A percentile compares a stretch with the other conserved stretches of the same genome.
These are phyloP conservation scores for Tethya wilhelma DNA, from an alignment of 37 sponge, comb jelly and placozoan genomes.

Conservation along the genomic window DNA sequence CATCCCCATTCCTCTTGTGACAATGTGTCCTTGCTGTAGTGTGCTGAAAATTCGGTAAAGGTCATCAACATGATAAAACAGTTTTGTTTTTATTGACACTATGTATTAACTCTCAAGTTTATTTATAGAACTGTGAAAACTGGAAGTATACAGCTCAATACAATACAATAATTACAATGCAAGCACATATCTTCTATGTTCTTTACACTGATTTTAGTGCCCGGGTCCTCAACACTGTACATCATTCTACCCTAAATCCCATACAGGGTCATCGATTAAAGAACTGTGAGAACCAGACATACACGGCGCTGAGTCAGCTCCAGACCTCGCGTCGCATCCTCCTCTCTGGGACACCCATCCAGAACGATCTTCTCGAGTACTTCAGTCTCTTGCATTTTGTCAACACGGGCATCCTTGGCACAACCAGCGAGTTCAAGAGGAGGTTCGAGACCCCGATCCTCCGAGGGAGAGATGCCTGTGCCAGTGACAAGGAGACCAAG, in stretches of 20 bases:
- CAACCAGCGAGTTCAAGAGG: constrained; percentile 79
- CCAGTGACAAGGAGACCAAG: constrained; percentile 68
- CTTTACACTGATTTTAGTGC: no score
- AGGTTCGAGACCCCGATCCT: constrained; percentile 94
- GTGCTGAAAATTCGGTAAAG: no score
- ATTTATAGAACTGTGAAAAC: no score
- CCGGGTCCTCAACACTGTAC: no score
- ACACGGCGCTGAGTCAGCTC: constrained; percentile 87
- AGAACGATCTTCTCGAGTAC: constrained; percentile 98
- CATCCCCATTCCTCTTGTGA: background rate
- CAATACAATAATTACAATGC: no score
- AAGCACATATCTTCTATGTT: no score
- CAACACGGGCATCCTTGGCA: constrained; percentile 93
- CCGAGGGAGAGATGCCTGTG: constrained; percentile 88
- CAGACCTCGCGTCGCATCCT: constrained; percentile 77
- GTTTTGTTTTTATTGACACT: no score
- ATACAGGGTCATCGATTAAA: constrained; percentile 96
- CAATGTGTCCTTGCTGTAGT: background rate
- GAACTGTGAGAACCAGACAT: constrained; percentile 98
- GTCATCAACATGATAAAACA: no score
- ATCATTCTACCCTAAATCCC: no score
- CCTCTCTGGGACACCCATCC: constrained; percentile 96
- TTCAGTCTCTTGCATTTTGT: constrained; percentile 98
- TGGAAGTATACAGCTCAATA: no score
- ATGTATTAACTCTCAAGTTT: background rate